Evolutionary conservation across 2,888 invertebrate genomes (phyloP), one percentile per base, ranked within the genome.

Genomic region (Nowickia ferox): DNA sequence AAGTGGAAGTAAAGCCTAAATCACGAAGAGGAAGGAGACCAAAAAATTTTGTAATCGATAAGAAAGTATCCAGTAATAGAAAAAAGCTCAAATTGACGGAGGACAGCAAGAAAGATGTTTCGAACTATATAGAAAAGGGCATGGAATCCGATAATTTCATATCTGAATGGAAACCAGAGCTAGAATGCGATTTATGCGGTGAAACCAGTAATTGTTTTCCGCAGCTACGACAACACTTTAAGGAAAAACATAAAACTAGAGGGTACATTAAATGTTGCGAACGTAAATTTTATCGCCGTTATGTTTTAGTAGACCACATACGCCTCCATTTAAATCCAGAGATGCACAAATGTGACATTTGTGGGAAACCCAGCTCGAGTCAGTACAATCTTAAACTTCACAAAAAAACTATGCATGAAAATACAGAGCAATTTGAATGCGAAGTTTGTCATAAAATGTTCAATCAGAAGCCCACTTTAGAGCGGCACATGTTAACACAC

Each of bases 281-380:
- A 1, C 88, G 86, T 11, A 88, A 88, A 68, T 88, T 87, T 65
- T 65, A 66, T 9, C 87, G 87, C 9, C 89, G 89, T 4, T 87
- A 87, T 63, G 83, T 87, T 9, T 71, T 89, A 9, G 88, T 88
- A 1, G 88, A 89, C 19, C 89, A 89, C 59, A 84, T 89, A 57
- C 57, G 87, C 2, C 42, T 88, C 0, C 89, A 89, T 55, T 55
- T 88, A 11, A 84, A 89, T 83, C 88, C 89, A 0, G 88, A 88
- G 13, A 77, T 83, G 38, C 88, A 87, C 61, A 88, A 89, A 55
- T 89, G 89, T 59, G 19, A 80, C 10, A 71, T 85, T 61, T 89
- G 89, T 44, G 87, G 87, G 2, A 85, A 84, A 51, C 78, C 86
- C n/a, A 82, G 87, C 17, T 72, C 87, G 1, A 88, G 86, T 65